Evolutionary conservation across 2,888 invertebrate species (phyloP), one percentile per base, ranked within the genome.

Genomic region (Lissonota sp.): DNA sequence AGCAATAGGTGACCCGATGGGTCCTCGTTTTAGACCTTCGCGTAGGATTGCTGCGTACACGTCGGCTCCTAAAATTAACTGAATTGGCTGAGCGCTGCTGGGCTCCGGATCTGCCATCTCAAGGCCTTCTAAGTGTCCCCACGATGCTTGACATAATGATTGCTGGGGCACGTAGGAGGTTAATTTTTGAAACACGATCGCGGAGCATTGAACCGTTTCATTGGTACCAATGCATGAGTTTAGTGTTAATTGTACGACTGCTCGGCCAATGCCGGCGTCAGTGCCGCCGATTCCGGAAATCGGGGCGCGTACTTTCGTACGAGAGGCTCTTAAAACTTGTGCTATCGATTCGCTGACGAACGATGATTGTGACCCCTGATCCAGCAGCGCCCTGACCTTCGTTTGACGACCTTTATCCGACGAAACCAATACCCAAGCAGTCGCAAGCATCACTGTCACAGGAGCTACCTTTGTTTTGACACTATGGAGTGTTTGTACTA

Each of bases 351-450:
- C 72, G 8, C 82, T 77, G 10, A 86, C 42, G 69, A 84, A 84
- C 0, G 80, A 72, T 1, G 75, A 71, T 49, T 85, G 80, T 0
- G 82, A 83, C 2, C 84, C 82, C 58, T 79, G 78, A 72, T 85
- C 83, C 0, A 86, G 37, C 46, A 84, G 49, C 2, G 73, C 82
- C 8, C 83, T 76, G 6, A 70, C 82, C 8, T 60, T 42, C 0
- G 64, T 44, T 44, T 16, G 51, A 14, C 70, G 49, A 44, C 84
- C 83, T 3, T 14, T 58, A 0, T 51, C n/a, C 5, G 69, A 16
- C 5, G 58, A 16, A 10, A 83, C 37, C 8, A 49, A 16, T n/a
- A 84, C 72, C n/a, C 49, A 49, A n/a, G n/a, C 66, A 6, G 66
- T 66, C 1, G 66, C 26, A 6, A 66, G 49, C 64, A 64, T 37